phyloP scores from a whole-genome alignment of 2,113 vertebrate species.

The Leptosomus discolor region DNA sequence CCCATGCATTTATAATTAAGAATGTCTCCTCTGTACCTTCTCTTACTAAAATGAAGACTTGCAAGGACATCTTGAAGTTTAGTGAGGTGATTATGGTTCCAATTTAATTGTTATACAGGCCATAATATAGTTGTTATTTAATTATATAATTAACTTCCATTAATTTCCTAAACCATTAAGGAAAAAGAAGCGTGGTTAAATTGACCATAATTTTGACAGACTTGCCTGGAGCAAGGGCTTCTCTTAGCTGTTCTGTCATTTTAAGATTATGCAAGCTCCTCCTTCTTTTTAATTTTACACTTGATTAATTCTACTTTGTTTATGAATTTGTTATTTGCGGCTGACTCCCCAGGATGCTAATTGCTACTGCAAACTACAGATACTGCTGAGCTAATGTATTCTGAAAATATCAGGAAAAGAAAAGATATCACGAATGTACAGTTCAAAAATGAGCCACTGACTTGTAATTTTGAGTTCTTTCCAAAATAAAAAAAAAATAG shows the following conservation, averaged over 20 bases:
- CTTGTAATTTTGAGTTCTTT: background rate
- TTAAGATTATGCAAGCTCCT: slow-evolving; percentile 41
- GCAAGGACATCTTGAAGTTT: background rate
- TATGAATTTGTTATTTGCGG: slow-evolving; percentile 55
- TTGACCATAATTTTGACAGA: slow-evolving; percentile 15
- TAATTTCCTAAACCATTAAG: slow-evolving; percentile 4
- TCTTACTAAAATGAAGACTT: background rate
- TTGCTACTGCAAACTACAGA: slow-evolving; percentile 63
- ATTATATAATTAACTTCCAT: background rate
- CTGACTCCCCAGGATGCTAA: slow-evolving; percentile 68
- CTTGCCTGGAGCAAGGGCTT: slow-evolving; percentile 5
- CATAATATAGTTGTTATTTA: background rate
- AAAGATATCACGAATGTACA: background rate
- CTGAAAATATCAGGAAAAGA: background rate
- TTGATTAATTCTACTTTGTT: slow-evolving; percentile 67
- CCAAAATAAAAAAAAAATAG: background rate
- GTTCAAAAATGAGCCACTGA: background rate
- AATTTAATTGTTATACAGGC: background rate
- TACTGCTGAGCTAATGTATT: slow-evolving; percentile 62
- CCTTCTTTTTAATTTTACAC: slow-evolving; percentile 61
- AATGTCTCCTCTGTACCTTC: background rate
- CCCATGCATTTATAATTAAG: background rate
- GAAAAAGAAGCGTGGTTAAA: background rate
- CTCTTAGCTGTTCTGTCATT: background rate
- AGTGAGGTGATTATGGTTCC: background rate